These are phyloP conservation scores for Campoletis raptor DNA, from an alignment of 2,888 invertebrate genomes.

Conservation along the genomic window DNA sequence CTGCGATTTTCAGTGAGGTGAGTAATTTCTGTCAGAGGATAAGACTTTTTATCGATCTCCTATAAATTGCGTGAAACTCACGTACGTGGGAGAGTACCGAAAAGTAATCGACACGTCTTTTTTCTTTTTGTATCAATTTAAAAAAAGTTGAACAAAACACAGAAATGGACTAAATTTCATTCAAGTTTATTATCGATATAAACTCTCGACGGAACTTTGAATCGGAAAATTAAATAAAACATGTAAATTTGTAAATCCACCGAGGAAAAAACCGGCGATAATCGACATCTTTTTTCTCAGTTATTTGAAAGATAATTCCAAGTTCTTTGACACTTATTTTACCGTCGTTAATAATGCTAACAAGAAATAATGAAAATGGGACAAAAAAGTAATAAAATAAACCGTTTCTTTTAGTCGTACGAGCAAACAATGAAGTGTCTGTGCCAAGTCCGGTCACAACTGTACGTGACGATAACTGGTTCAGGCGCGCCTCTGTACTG, in stretches of 20 bases:
- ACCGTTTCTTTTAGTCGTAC: conserved; percentile 76
- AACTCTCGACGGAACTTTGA: neutral
- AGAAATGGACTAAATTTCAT: neutral
- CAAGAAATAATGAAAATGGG: conserved; percentile 16
- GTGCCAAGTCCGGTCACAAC: conserved; percentile 86
- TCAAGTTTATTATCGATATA: neutral
- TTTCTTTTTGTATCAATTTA: neutral
- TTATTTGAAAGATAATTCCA: neutral
- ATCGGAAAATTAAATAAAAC: neutral
- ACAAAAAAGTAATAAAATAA: neutral
- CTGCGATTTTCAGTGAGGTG: conserved; percentile 82
- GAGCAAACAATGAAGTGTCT: conserved; percentile 85
- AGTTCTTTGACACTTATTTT: neutral
- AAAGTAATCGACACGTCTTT: neutral
- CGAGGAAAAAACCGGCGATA: neutral
- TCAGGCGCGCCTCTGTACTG: conserved; percentile 88
- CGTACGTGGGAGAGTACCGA: neutral
- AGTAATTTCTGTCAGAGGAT: conserved; percentile 38
- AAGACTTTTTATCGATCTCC: neutral
- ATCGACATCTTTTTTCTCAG: neutral
- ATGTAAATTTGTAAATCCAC: neutral
- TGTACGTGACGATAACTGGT: conserved; percentile 86
- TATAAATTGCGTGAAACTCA: neutral
- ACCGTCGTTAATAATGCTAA: neutral
- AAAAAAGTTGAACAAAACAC: conserved; percentile 18